Evolutionary conservation across 2,888 invertebrate genomes (phyloP), one percentile per base, ranked within the genome.

Genomic region (Mylabris sibirica): DNA sequence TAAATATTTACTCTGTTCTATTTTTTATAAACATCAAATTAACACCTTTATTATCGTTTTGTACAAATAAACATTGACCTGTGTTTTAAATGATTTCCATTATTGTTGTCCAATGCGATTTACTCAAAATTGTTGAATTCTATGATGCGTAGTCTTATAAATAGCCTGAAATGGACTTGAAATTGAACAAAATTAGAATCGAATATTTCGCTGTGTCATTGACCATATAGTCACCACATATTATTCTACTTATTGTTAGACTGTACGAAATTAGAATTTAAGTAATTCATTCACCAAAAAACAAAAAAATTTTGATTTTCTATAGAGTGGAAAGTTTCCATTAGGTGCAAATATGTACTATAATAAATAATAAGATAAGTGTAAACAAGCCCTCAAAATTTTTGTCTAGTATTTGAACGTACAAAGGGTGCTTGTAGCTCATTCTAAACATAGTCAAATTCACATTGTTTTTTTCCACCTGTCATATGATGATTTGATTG

Each of bases 171-270:
- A 53, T 53, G 49, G 49, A 22, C 11, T 53, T 53, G 49, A 53
- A 22, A 53, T 53, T 53, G 9, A 20, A 53, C 20, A 20, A 53
- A 53, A 53, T 22, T 53, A 22, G 22, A 22, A 44, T 22, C 3
- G 49, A 22, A 53, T 11, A 53, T 53, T 53, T 53, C 22, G 22
- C 49, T 53, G 49, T 53, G 49, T 53, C 49, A 53, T 53, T 53
- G 49, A 53, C 49, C 49, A 53, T 53, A 53, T 53, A 53, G 17
- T 17, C 17, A 44, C 17, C 20, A 20, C 6, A 3, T n/a, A 53
- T 20, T 17, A 20, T 41, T 41, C 41, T 20, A 17, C 22, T 53
- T n/a, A n/a, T n/a, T n/a, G n/a, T n/a, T 22, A 22, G n/a, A 53
- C 20, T 11, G 20, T 22, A 22, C 22, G 6, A 22, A 53, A 20